These are phyloP conservation scores for Hestina assimilis DNA, from an alignment of 1,140 invertebrate species.

Conservation along the genomic window DNA sequence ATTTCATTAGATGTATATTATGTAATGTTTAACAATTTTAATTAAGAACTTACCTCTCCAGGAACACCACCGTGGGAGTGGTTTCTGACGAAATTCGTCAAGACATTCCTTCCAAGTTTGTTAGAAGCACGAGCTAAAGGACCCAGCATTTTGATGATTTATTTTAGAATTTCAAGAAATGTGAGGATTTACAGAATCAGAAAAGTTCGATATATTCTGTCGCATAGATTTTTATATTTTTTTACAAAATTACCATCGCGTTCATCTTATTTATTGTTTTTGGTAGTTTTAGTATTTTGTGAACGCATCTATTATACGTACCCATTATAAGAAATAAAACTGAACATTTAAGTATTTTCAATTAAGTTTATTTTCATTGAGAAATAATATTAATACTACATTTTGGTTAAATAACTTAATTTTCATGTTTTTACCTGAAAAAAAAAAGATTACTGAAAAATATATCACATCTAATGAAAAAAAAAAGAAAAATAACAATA, in stretches of 20 bases:
- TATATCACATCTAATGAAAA: neutral
- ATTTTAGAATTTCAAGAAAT: constrained; percentile 11
- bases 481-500: neutral
- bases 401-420: neutral
- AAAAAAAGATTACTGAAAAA: neutral
- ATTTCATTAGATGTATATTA: constrained; percentile 46
- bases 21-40: constrained; percentile 65
- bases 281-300: constrained; percentile 30
- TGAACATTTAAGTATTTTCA: neutral
- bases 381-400: neutral
- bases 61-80: constrained; percentile 82
- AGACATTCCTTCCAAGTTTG: constrained; percentile 76
- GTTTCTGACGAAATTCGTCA: constrained; percentile 79
- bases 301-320: neutral
- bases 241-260: constrained; percentile 44
- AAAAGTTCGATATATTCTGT: constrained; percentile 35
- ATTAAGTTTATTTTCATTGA: constrained; percentile 3
- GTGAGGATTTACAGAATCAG: constrained; percentile 21
- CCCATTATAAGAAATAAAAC: neutral
- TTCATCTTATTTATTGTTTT: constrained; percentile 24
- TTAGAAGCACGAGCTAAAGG: constrained; percentile 60
- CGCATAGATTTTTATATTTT: constrained; percentile 29
- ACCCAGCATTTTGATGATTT: constrained; percentile 59
- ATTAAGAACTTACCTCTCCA: constrained; percentile 80
- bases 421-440: neutral